phyloP scores from a whole-genome alignment of 2,888 invertebrate genomes.

The Cremastinae sp. region DNA sequence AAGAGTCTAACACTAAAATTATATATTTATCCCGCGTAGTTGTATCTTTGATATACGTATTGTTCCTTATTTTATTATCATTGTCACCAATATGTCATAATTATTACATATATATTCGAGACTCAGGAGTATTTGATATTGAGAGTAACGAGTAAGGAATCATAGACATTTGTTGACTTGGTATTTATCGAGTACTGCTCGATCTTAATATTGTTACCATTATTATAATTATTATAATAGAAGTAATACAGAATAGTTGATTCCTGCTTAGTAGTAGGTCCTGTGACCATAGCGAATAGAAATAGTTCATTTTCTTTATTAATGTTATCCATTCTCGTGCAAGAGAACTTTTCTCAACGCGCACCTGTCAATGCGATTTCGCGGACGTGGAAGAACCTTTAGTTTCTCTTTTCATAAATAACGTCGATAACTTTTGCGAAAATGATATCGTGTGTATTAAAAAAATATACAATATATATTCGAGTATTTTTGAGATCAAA shows the following conservation, averaged over 20 bases:
- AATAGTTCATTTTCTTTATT: slow-evolving; percentile 38
- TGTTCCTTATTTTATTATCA: neutral
- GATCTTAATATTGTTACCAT: slow-evolving; percentile 24
- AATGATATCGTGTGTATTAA: neutral
- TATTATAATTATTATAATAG: slow-evolving; percentile 31
- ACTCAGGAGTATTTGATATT: slow-evolving; percentile 32
- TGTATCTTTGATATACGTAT: slow-evolving; percentile 15
- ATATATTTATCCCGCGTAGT: slow-evolving; percentile 26
- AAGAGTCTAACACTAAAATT: slow-evolving; percentile 18
- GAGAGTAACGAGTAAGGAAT: slow-evolving; percentile 52
- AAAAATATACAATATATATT: no score
- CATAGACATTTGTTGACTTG: slow-evolving; percentile 55
- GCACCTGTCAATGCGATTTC: no score
- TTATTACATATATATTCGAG: slow-evolving; percentile 42
- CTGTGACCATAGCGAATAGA: slow-evolving; percentile 59
- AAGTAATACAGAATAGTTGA: slow-evolving; percentile 60
- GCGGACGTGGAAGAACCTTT: neutral
- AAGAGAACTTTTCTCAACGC: slow-evolving; percentile 8
- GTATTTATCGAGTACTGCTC: slow-evolving; percentile 54
- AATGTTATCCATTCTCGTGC: neutral
- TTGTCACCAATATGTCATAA: slow-evolving; percentile 23
- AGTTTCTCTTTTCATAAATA: neutral
- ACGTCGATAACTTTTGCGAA: neutral
- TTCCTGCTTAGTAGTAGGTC: slow-evolving; percentile 69
- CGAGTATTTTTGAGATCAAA: no score